Evolutionary conservation across 2,113 vertebrate genomes (phyloP).

Genomic region (Leucopsar rothschildi): DNA sequence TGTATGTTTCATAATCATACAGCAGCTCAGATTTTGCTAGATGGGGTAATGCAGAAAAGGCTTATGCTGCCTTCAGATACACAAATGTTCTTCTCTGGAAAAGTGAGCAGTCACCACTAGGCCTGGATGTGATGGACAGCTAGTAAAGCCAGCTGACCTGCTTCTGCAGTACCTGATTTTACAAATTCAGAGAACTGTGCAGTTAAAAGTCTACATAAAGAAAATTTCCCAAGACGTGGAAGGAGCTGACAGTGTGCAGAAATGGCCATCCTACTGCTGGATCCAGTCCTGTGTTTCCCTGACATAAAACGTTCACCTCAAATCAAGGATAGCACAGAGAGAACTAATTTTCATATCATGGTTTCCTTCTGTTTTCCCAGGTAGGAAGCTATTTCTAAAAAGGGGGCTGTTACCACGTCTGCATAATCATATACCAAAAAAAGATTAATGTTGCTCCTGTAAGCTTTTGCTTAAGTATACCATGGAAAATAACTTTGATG

Average conservation of each 20-base stretch:
- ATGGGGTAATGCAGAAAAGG: neutral
- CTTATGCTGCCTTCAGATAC: neutral
- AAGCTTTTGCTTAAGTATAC: constrained; percentile 40
- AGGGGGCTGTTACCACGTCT: neutral
- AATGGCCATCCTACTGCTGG: neutral
- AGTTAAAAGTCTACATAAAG: neutral
- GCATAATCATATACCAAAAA: constrained; percentile 18
- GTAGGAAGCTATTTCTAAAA: constrained; percentile 1
- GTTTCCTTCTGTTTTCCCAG: constrained; percentile 6
- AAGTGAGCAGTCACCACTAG: neutral
- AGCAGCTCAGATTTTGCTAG: neutral
- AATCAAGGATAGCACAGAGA: neutral
- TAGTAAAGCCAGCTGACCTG: neutral
- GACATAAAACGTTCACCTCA: neutral
- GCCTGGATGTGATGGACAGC: neutral
- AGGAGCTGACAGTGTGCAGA: neutral
- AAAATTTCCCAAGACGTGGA: neutral
- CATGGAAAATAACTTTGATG: constrained; percentile 48
- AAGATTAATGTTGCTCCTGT: constrained; percentile 17
- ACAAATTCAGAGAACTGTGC: neutral
- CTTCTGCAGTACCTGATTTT: neutral
- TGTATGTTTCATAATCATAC: neutral
- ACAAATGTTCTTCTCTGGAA: neutral
- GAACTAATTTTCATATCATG: neutral
- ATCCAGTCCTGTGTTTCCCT: neutral